phyloP scores from a whole-genome alignment of 2,113 vertebrate species.

The Peromyscus californicus region DNA sequence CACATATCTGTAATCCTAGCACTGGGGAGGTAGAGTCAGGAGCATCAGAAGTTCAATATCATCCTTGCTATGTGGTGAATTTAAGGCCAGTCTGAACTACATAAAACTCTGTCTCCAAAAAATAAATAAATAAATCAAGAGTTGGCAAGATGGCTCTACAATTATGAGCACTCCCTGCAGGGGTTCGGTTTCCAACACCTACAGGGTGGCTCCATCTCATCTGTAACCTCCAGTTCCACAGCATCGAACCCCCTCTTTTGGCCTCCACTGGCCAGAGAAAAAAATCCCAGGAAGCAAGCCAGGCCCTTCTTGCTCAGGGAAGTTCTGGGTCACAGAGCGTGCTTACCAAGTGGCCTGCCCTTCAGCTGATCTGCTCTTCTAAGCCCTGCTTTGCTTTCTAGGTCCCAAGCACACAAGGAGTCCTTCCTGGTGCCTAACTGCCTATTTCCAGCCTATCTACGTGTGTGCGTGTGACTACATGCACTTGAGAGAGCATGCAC shows the following conservation, averaged over 20 bases:
- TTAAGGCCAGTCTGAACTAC: not conserved
- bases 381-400: not conserved
- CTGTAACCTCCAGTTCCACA: not conserved
- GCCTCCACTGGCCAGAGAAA: not conserved
- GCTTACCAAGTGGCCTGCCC: not conserved
- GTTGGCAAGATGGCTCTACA: not conserved
- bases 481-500: accelerated
- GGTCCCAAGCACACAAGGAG: accelerated
- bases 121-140: not conserved
- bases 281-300: not conserved
- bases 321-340: not conserved
- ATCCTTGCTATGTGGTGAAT: not conserved
- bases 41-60: not conserved
- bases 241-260: not conserved
- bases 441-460: not conserved
- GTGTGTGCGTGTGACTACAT: not conserved
- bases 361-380: not conserved
- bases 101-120: not conserved
- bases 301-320: not conserved
- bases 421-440: not conserved
- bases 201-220: not conserved
- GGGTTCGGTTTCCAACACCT: not conserved
- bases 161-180: not conserved
- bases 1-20: not conserved
- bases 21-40: not conserved